A percentile compares a stretch with the other conserved stretches of the same genome.
These are phyloP conservation scores for Hemicrepidius hirtus DNA, from an alignment of 2,888 invertebrate genomes.

Conservation along the genomic window DNA sequence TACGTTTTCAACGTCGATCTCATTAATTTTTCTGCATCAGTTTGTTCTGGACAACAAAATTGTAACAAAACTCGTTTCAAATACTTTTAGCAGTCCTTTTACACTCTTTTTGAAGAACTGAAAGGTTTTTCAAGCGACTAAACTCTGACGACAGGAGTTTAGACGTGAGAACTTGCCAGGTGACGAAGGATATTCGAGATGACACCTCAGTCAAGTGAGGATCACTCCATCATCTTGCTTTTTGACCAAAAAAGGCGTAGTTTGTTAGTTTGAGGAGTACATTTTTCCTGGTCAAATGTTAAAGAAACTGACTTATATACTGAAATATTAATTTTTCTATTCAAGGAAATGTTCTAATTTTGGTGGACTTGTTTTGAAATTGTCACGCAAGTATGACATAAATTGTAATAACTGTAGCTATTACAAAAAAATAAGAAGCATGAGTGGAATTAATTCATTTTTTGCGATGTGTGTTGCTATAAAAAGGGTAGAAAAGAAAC, in stretches of 20 bases:
- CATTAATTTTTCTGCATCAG: constrained; percentile 5
- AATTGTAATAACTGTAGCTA: constrained; percentile 17
- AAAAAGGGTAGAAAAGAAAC: too few species aligned
- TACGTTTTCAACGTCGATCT: background rate
- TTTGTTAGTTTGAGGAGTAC: background rate
- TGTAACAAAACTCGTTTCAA: constrained; percentile 1
- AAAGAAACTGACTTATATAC: too few species aligned
- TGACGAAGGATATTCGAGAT: constrained; percentile 13
- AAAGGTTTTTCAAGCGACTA: constrained; percentile 21
- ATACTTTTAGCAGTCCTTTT: background rate
- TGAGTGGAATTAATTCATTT: constrained; percentile 1
- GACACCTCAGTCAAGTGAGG: constrained; percentile 23
- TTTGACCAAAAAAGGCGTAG: constrained; percentile 4
- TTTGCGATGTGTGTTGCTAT: background rate
- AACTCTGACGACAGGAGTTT: constrained; percentile 26
- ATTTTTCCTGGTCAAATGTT: background rate
- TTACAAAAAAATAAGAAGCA: constrained; percentile 6
- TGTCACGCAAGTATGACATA: constrained; percentile 20
- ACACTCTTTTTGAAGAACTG: background rate
- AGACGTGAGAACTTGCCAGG: constrained; percentile 23
- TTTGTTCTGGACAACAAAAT: background rate
- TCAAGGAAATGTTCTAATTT: constrained; percentile 1
- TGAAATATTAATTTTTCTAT: background rate
- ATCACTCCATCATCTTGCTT: constrained; percentile 20
- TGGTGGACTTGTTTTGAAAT: background rate